Conservation (phyloP, 1,140 invertebrate genomes). For the Trichomalopsis sarcophagae region DNA sequence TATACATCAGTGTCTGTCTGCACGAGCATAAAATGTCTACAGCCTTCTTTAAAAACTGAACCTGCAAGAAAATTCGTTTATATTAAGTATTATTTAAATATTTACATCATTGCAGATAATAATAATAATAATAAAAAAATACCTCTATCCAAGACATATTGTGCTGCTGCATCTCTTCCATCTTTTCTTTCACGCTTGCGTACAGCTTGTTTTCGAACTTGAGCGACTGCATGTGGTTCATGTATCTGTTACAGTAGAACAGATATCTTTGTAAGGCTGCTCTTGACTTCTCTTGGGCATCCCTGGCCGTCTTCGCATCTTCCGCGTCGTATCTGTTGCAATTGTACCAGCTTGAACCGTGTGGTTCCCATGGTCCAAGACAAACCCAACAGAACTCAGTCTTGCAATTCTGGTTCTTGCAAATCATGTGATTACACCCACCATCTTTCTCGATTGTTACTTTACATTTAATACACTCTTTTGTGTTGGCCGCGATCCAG, state of each 20-base stretch:
- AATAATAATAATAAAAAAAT: constrained; percentile 51
- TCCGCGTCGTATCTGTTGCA: constrained; percentile 99
- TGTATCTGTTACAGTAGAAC: constrained; percentile 99
- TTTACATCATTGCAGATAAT: constrained; percentile 3
- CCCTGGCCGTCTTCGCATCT: constrained; percentile 95
- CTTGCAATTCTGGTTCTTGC: constrained; percentile 98
- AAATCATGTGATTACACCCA: constrained; percentile 99
- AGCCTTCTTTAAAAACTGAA: constrained; percentile 97
- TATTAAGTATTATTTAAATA: too few species aligned
- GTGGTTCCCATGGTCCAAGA: constrained; percentile 98
- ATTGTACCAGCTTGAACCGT: constrained; percentile 99
- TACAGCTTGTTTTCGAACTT: constrained; percentile 98
- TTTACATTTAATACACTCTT: constrained; percentile 99
- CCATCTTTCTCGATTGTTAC: constrained; percentile 99
- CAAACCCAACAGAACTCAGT: constrained; percentile 99
- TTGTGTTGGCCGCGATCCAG: constrained; percentile 99
- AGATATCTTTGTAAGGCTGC: constrained; percentile 95
- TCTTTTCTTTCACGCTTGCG: constrained; percentile 95
- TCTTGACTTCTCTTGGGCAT: constrained; percentile 96
- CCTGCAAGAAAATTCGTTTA: constrained; percentile 75
- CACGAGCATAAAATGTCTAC: constrained; percentile 98
- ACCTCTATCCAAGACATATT: constrained; percentile 99
- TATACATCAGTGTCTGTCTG: constrained; percentile 98
- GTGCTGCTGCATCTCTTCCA: constrained; percentile 99
- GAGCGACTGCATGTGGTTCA: constrained; percentile 99